phyloP scores from a whole-genome alignment of 2,888 invertebrate species.

The Heliconius sara region DNA sequence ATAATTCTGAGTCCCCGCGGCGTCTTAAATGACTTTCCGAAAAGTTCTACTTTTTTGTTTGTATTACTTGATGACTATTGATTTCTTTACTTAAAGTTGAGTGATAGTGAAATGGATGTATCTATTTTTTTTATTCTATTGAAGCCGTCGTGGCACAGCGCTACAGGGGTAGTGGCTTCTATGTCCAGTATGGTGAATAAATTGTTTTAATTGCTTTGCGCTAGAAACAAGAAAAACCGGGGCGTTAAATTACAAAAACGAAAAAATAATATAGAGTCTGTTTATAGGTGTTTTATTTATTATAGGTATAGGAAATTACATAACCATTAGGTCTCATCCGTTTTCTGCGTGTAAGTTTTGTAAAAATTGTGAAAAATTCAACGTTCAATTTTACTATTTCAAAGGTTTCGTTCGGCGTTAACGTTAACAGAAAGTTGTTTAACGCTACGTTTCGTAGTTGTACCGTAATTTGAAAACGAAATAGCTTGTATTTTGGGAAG shows the following conservation, averaged over 20 bases:
- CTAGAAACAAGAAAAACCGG: too few relatives aligned
- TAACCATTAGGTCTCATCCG: background rate
- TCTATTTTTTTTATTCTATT: too few relatives aligned
- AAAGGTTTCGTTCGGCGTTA: background rate
- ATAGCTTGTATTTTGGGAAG: background rate
- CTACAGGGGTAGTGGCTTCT: too few relatives aligned
- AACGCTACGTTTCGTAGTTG: background rate
- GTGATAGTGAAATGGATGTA: background rate
- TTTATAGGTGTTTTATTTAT: too few relatives aligned
- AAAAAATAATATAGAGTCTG: too few relatives aligned
- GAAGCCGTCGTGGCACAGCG: too few relatives aligned
- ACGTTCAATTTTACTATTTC: background rate
- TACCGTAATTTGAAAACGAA: background rate
- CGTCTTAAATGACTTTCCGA: background rate
- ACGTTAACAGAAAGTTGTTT: background rate
- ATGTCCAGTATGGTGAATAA: too few relatives aligned
- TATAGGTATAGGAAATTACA: background rate
- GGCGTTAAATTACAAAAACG: too few relatives aligned
- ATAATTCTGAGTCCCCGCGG: constrained; percentile 1
- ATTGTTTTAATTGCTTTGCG: too few relatives aligned
- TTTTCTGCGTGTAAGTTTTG: too few relatives aligned
- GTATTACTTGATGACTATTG: background rate
- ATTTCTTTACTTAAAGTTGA: background rate
- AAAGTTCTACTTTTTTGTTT: background rate
- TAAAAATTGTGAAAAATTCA: background rate